These are phyloP conservation scores for Cavia porcellus DNA, from an alignment of 2,113 vertebrate genomes.

Conservation along the genomic window DNA sequence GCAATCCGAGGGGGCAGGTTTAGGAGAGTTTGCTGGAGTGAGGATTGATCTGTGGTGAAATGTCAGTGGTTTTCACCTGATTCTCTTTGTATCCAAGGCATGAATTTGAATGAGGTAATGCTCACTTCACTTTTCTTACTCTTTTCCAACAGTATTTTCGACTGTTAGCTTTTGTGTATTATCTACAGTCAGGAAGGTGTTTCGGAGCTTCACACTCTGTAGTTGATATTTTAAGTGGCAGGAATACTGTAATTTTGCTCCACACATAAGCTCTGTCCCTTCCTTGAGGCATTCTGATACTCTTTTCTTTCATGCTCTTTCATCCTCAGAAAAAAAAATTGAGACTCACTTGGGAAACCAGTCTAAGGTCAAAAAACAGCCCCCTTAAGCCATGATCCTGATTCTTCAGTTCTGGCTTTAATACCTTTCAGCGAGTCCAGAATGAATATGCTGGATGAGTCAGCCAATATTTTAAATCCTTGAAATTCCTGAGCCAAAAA, in stretches of 20 bases:
- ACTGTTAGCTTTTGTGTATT: neutral
- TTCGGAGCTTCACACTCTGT: neutral
- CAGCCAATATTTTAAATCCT: conserved; percentile 25
- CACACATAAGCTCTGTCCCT: neutral
- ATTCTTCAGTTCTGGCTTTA: conserved; percentile 33
- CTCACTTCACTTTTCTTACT: conserved; percentile 53
- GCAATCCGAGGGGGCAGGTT: neutral
- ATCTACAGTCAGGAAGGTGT: conserved; percentile 8
- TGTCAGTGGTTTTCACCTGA: neutral
- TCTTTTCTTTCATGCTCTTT: neutral
- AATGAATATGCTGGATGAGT: neutral
- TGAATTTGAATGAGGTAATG: neutral
- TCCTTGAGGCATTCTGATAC: conserved; percentile 21
- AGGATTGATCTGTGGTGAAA: neutral
- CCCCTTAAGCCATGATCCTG: neutral
- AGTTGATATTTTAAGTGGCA: conserved; percentile 2
- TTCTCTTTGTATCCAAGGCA: neutral
- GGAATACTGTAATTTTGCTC: neutral
- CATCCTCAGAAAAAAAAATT: neutral
- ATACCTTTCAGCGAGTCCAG: neutral
- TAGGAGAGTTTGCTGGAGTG: neutral
- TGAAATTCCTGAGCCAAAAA: conserved; percentile 17
- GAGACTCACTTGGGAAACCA: neutral
- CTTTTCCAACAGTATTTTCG: neutral
- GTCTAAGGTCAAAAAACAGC: neutral